phyloP scores from a whole-genome alignment of 2,888 invertebrate genomes.

The Octonoba sinensis region DNA sequence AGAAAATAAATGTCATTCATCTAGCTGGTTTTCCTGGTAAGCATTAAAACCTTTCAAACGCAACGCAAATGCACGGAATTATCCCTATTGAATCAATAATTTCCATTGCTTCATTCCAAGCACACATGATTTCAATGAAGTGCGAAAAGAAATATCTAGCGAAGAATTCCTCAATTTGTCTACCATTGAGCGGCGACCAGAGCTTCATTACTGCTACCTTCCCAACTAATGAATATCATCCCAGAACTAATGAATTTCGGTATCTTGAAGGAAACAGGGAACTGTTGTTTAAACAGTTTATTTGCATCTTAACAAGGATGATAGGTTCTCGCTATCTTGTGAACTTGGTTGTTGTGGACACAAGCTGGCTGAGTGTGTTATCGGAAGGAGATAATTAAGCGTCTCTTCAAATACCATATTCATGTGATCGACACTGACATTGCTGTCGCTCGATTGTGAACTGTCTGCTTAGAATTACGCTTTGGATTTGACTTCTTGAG shows the following conservation, averaged over 20 bases:
- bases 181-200: slow-evolving; percentile 10
- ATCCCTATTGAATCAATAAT: neutral
- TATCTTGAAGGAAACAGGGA: slow-evolving; percentile 51
- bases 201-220: slow-evolving; percentile 23
- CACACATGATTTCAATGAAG: slow-evolving; percentile 18
- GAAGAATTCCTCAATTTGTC: slow-evolving; percentile 25
- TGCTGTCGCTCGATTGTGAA: neutral
- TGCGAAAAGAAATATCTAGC: slow-evolving; percentile 32
- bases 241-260: slow-evolving; percentile 43
- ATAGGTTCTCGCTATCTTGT: slow-evolving; percentile 40
- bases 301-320: slow-evolving; percentile 59
- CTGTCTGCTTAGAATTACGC: no score
- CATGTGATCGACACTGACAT: slow-evolving; percentile 7
- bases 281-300: slow-evolving; percentile 58
- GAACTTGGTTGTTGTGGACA: slow-evolving; percentile 42
- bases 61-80: neutral
- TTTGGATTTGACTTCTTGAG: no score
- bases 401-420: slow-evolving; percentile 28
- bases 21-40: no score
- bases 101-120: slow-evolving; percentile 4
- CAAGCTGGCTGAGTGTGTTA: slow-evolving; percentile 32
- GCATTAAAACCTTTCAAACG: no score
- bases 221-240: slow-evolving; percentile 48
- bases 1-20: no score
- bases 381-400: slow-evolving; percentile 39